phyloP scores from a whole-genome alignment of 1,140 invertebrate genomes.

The Zaprionus capensis region DNA sequence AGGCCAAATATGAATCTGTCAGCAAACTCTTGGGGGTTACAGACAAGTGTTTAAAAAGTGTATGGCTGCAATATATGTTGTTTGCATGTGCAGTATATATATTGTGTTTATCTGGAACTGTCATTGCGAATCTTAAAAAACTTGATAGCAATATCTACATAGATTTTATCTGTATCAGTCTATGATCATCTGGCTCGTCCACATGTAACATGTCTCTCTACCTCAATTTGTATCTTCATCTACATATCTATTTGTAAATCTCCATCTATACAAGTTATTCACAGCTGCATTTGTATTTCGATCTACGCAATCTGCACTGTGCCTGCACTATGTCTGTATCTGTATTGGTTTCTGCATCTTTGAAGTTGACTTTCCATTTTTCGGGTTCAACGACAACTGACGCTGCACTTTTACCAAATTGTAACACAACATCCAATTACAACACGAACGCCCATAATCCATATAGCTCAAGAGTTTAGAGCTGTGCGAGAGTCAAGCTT shows the following conservation, averaged over 20 bases:
- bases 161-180: no score
- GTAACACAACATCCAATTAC: constrained; percentile 64
- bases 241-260: neutral
- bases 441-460: constrained; percentile 52
- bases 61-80: neutral
- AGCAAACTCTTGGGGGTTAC: constrained; percentile 8
- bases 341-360: neutral
- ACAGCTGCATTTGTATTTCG: neutral
- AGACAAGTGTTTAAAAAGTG: neutral
- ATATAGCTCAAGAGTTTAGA: constrained; percentile 1
- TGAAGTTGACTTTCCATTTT: constrained; percentile 64
- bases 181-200: no score
- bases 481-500: constrained; percentile 33
- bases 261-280: neutral
- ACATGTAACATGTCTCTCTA: neutral
- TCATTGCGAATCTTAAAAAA: no score
- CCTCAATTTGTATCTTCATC: neutral
- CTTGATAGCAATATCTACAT: neutral
- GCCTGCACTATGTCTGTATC: neutral
- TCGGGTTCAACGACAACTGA: constrained; percentile 76
- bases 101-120: no score
- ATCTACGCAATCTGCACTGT: neutral
- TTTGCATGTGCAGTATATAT: neutral
- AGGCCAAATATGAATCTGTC: neutral
- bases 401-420: constrained; percentile 74